Evolutionary conservation across 2,888 invertebrate genomes (phyloP), one percentile per base, ranked within the genome.

Genomic region (Meloe dianella): DNA sequence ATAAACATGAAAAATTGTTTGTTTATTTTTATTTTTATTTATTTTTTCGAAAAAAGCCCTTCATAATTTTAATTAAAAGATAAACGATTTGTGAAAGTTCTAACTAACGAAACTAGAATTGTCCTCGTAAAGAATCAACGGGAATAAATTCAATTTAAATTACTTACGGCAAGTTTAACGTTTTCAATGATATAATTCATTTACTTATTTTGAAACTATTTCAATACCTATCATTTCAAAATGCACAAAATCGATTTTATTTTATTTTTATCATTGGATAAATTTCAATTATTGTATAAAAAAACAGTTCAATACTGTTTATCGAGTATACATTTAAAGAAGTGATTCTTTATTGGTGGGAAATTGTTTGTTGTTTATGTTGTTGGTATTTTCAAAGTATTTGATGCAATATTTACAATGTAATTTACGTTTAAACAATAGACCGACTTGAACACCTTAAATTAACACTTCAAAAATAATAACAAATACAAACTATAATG

Each of bases 61-160:
- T 65, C 70, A 66, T n/a, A n/a, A n/a, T 72, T 73, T 73, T 75
- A 77, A 75, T 76, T 75, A 76, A 76, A 75, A 68, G 68, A 76
- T 76, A 76, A n/a, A 76, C 74, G 73, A 77, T 73, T 67, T 66
- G 60, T 61, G 61, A 57, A 70, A 62, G 57, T 62, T 59, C 57
- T 22, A 51, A 51, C 51, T 51, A 35, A 57, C 24, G n/a, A 60
- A 56, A 66, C 60, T 64, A 32, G 54, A 62, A 70, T 63, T 67
- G 70, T 51, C 51, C 3, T 24, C 12, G 9, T 14, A 29, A 22
- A 56, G 63, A 67, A 64, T 61, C 64, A 64, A 64, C 51, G 59
- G 60, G 59, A 59, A 71, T 62, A 66, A 61, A 65, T 58, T 66
- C 63, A 51, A 68, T 71, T 68, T 68, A 68, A 66, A 66, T 64